A percentile compares a stretch with the other conserved stretches of the same genome.
phyloP scores from a whole-genome alignment of 2,797 vertebrate genomes.

The Gymnodraco acuticeps region DNA sequence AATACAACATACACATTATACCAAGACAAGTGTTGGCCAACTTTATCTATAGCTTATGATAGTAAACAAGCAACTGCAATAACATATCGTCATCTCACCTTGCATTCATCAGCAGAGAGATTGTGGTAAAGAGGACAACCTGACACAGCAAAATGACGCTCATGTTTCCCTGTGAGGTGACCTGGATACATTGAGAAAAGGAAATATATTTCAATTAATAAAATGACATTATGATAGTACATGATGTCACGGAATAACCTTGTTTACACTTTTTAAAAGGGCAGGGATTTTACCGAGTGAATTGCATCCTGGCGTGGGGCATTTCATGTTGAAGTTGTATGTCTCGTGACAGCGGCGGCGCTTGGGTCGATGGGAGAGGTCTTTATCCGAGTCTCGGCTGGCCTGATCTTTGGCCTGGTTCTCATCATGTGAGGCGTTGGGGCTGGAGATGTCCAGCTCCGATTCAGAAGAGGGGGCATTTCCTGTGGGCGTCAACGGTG shows the following conservation, averaged over 20 bases:
- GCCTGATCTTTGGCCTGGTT: conserved; percentile 94
- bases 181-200: conserved; percentile 78
- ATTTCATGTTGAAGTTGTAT: conserved; percentile 99
- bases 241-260: background rate
- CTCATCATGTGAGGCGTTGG: conserved; percentile 96
- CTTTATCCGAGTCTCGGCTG: conserved; percentile 95
- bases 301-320: conserved; percentile 98
- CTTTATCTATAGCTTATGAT: background rate
- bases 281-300: conserved; percentile 88
- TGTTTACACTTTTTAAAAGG: background rate
- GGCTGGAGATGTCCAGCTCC: conserved; percentile 98
- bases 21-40: background rate
- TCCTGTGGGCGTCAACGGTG: conserved; percentile 96
- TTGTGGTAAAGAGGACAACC: conserved; percentile 98
- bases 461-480: conserved; percentile 99
- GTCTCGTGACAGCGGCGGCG: conserved; percentile 98
- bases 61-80: background rate
- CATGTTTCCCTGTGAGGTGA: conserved; percentile 97
- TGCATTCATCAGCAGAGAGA: conserved; percentile 98
- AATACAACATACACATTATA: background rate
- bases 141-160: conserved; percentile 98
- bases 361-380: conserved; percentile 96
- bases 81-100: conserved; percentile 81
- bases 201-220: background rate
- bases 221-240: background rate